Evolutionary conservation across 2,797 vertebrate species (phyloP), one percentile per base, ranked within the genome.

Genomic region (Benthosema pterotum): DNA sequence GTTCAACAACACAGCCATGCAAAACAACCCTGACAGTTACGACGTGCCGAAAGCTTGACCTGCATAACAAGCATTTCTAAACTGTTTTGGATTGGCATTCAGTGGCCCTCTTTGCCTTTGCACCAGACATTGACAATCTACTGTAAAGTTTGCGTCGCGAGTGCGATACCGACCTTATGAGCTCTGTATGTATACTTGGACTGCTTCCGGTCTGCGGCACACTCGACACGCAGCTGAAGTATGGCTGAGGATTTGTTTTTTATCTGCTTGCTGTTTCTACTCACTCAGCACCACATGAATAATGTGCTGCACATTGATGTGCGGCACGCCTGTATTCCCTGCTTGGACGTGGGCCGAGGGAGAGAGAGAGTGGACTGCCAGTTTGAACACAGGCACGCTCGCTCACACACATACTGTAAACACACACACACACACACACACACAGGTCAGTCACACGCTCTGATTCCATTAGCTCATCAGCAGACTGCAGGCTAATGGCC

Each of bases 391-490:
- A 22, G 58, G 60, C 11, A 54, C 9, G 2, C 13, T 22, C 52
- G n/a, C 48, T 38, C 52, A 25, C 15, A 43, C 52, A 42, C 43
- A 19, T 32, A 42, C 42, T n/a, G 56, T 16, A n/a, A 18, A 54
- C 42, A 38, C 16, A n/a, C 58, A 62, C 17, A 22, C 49, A 15
- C 50, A 9, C 42, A 22, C 47, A 28, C 63, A 16, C 47, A 7
- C 0, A 8, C 25, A 48, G 12, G 22, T 57, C 63, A 57, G 5
- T 46, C 52, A 58, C 56, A 48, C 19, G 55, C 52, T 84, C 69
- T 65, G 62, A 67, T 72, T 82, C 38, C 52, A 45, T 14, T 70
- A 14, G 18, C 58, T 63, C 68, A 67, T 67, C 63, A 69, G 6
- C 25, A n/a, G 6, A n/a, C 19, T 63, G 25, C 60, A 72, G 17